These are phyloP conservation scores for Grallaria varia DNA, from an alignment of 2,113 vertebrate genomes.

Conservation along the genomic window DNA sequence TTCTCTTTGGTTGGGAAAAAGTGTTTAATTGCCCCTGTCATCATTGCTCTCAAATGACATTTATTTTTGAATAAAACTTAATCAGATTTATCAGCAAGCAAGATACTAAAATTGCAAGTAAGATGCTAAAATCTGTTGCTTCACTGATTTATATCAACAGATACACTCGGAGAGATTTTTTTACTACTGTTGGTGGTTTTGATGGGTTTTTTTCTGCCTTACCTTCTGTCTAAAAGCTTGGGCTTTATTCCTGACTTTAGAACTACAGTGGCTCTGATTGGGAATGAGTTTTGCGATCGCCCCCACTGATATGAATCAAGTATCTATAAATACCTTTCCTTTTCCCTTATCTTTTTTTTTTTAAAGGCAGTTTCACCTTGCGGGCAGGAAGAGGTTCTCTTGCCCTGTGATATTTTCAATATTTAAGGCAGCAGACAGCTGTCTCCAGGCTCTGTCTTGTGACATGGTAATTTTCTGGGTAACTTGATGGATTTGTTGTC, in stretches of 20 bases:
- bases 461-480: background rate
- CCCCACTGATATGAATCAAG: background rate
- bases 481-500: background rate
- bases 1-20: background rate
- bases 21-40: background rate
- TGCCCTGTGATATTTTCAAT: background rate
- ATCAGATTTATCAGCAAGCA: background rate
- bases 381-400: background rate
- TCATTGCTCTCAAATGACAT: background rate
- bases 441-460: background rate
- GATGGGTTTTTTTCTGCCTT: background rate
- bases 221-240: background rate
- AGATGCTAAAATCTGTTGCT: background rate
- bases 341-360: background rate
- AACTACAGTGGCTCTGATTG: background rate
- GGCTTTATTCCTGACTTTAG: background rate
- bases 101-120: background rate
- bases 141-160: background rate
- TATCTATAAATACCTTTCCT: background rate
- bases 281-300: background rate
- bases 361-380: background rate
- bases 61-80: background rate
- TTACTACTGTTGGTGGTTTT: background rate
- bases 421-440: background rate
- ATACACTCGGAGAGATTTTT: background rate